These are phyloP conservation scores for Gavia stellata DNA, from an alignment of 2,113 vertebrate genomes.

Conservation along the genomic window DNA sequence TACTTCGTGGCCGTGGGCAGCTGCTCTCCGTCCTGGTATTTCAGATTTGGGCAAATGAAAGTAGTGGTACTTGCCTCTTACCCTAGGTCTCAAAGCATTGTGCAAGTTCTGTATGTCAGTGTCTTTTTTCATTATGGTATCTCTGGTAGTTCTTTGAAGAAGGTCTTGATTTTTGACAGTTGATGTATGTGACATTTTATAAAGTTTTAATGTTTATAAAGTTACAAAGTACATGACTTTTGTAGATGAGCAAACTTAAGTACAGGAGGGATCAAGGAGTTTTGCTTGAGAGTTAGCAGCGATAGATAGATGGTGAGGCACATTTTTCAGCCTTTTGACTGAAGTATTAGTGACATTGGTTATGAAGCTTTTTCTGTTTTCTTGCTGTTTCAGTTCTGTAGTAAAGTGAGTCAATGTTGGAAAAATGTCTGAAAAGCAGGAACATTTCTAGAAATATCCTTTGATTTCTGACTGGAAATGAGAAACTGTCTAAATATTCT, in stretches of 20 bases:
- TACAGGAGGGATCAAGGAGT: neutral
- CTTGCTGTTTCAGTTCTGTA: neutral
- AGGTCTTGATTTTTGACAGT: neutral
- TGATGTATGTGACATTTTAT: neutral
- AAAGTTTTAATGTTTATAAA: neutral
- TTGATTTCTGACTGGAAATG: slow-evolving; percentile 14
- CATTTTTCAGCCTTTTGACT: neutral
- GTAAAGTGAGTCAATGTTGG: neutral
- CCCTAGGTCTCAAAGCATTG: neutral
- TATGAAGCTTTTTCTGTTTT: neutral
- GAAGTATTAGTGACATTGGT: neutral
- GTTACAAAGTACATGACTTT: neutral
- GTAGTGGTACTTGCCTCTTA: neutral
- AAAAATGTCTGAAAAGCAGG: neutral
- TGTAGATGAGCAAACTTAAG: neutral
- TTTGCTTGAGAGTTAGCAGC: neutral
- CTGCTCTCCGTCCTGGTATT: neutral
- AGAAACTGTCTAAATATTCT: neutral
- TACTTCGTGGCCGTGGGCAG: neutral
- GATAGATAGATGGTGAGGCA: neutral
- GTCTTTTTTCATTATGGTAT: neutral
- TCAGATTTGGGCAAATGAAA: neutral
- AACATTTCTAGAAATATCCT: neutral
- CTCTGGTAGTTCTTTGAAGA: neutral
- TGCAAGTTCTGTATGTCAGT: neutral